Conservation (phyloP, 1,140 invertebrate genomes). For the Agrypnia vestita region DNA sequence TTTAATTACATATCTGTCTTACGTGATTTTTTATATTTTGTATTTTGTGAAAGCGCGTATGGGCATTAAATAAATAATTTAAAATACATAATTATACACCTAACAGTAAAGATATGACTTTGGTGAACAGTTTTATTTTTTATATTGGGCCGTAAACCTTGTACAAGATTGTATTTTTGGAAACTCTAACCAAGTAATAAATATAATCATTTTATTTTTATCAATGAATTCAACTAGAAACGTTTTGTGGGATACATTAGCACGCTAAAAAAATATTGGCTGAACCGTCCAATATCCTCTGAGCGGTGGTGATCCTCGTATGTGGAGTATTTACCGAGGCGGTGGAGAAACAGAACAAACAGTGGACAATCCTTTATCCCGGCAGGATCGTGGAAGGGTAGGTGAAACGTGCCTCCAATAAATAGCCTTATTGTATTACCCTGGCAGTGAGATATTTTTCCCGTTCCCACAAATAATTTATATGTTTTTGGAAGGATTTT, state of each 20-base stretch:
- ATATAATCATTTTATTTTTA: no score
- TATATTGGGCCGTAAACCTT: no score
- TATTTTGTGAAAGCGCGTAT: no score
- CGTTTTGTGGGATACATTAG: neutral
- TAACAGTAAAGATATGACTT: no score
- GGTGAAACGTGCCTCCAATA: conserved; percentile 19
- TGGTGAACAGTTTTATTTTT: no score
- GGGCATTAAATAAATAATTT: no score
- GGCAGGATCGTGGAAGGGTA: neutral
- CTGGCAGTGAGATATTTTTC: neutral
- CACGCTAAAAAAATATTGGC: conserved; percentile 10
- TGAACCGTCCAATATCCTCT: neutral
- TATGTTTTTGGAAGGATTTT: conserved; percentile 5
- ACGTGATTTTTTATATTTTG: no score
- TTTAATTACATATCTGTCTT: no score
- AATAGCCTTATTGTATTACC: conserved; percentile 17
- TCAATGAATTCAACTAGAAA: no score
- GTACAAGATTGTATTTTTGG: no score
- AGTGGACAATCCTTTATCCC: conserved; percentile 13
- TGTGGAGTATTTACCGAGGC: conserved; percentile 12
- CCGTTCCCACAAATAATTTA: conserved; percentile 14
- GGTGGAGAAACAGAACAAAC: conserved; percentile 8
- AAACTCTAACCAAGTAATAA: no score
- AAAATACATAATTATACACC: no score
- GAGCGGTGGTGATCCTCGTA: neutral